Conservation (phyloP, 2,888 invertebrate species). For the Metopia argyrocephala region DNA sequence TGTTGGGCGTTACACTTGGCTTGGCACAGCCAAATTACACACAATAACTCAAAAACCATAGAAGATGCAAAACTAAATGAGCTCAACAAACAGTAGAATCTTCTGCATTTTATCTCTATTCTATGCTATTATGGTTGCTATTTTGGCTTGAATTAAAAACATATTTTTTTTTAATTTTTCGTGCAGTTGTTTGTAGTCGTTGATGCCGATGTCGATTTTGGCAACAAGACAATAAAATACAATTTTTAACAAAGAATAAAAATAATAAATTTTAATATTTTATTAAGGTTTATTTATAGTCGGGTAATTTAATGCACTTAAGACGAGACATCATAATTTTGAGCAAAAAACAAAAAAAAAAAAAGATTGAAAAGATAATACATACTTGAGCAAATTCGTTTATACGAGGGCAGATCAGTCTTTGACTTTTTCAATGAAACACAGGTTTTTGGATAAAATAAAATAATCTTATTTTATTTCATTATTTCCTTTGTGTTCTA, state of each 20-base stretch:
- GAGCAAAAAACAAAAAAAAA: conserved; percentile 1
- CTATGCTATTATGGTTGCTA: not conserved
- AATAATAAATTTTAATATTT: conserved; percentile 74
- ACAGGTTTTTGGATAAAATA: too few species aligned
- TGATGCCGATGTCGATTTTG: conserved; percentile 43
- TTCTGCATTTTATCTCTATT: not conserved
- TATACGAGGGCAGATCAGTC: too few species aligned
- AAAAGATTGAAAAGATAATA: too few species aligned
- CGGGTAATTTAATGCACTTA: conserved; percentile 77
- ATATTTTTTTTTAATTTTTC: too few species aligned
- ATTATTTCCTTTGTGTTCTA: too few species aligned
- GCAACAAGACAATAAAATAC: conserved; percentile 50
- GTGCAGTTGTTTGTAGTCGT: not conserved
- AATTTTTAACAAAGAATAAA: conserved; percentile 66
- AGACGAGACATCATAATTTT: conserved; percentile 75
- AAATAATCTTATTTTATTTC: too few species aligned
- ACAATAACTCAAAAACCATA: conserved; percentile 74
- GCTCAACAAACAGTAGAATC: conserved; percentile 37
- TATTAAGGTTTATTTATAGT: conserved; percentile 76
- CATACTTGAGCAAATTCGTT: too few species aligned
- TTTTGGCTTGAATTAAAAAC: not conserved
- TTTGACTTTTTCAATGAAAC: too few species aligned
- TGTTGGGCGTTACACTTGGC: conserved; percentile 64
- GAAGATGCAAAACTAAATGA: conserved; percentile 69
- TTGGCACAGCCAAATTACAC: conserved; percentile 64